Conservation (phyloP, 2,888 invertebrate species). For the Drosophila nr. fundita region DNA sequence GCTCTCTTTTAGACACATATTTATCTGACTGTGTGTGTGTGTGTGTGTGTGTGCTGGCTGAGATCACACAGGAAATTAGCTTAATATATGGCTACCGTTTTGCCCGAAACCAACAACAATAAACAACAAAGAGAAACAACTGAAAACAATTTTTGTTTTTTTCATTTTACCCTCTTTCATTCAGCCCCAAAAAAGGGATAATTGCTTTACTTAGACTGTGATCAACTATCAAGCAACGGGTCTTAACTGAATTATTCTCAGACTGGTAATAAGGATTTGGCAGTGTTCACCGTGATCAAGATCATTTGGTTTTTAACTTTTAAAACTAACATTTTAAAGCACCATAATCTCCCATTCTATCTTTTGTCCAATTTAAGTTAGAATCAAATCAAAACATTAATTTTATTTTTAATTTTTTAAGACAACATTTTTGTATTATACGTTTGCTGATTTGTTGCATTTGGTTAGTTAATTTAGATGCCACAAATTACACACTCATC, state of each 20-base stretch:
- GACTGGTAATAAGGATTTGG: neutral
- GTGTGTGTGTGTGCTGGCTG: conserved; percentile 33
- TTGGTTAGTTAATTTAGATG: neutral
- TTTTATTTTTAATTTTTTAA: neutral
- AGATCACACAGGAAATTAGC: conserved; percentile 76
- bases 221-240: neutral
- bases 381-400: neutral
- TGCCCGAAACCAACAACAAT: conserved; percentile 30
- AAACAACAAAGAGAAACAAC: conserved; percentile 14
- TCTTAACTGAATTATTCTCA: neutral
- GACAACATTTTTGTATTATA: neutral
- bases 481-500: neutral
- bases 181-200: neutral
- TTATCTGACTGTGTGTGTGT: conserved; percentile 21
- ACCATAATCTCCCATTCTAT: neutral
- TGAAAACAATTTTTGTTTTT: neutral
- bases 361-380: neutral
- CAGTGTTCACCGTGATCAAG: neutral
- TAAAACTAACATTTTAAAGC: neutral
- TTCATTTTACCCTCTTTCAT: neutral
- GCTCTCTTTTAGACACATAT: conserved; percentile 32
- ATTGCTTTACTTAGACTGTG: neutral
- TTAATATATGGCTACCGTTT: conserved; percentile 53
- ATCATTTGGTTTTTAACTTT: neutral
- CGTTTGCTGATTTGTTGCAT: neutral